A percentile compares a stretch with the other conserved stretches of the same genome.
Conservation (phyloP, 2,113 vertebrate genomes). For the Typhlomys cinereus region DNA sequence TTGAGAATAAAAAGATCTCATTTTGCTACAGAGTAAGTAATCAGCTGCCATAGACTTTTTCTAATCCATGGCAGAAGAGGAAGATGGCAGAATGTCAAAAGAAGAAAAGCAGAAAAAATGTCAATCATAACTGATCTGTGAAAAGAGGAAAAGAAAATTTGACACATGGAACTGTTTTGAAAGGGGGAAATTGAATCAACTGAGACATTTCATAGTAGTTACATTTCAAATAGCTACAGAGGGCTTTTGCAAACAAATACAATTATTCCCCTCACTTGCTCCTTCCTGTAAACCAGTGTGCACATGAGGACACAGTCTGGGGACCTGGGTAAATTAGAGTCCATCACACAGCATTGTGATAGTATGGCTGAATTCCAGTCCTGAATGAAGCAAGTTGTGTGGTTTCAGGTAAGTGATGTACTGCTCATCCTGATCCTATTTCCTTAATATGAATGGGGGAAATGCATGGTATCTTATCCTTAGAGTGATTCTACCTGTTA, state of each 20-base stretch:
- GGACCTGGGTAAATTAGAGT: not conserved
- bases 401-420: not conserved
- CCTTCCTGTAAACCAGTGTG: not conserved
- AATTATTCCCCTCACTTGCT: not conserved
- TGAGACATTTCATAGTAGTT: not conserved
- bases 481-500: not conserved
- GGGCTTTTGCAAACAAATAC: not conserved
- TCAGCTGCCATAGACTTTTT: not conserved
- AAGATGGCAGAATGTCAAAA: not conserved
- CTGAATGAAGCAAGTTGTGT: not conserved
- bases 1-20: not conserved
- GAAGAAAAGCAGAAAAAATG: not conserved
- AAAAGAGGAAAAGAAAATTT: slow-evolving; percentile 3
- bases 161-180: not conserved
- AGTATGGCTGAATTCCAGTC: too few relatives aligned
- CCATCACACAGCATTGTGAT: too few relatives aligned
- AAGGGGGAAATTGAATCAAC: not conserved
- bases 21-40: not conserved
- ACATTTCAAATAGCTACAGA: not conserved
- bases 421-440: not conserved
- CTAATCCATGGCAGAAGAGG: not conserved
- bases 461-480: not conserved
- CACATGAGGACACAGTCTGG: not conserved
- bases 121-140: not conserved
- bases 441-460: not conserved